These are phyloP conservation scores for Cervus canadensis DNA, from an alignment of 2,113 vertebrate genomes.

Conservation along the genomic window DNA sequence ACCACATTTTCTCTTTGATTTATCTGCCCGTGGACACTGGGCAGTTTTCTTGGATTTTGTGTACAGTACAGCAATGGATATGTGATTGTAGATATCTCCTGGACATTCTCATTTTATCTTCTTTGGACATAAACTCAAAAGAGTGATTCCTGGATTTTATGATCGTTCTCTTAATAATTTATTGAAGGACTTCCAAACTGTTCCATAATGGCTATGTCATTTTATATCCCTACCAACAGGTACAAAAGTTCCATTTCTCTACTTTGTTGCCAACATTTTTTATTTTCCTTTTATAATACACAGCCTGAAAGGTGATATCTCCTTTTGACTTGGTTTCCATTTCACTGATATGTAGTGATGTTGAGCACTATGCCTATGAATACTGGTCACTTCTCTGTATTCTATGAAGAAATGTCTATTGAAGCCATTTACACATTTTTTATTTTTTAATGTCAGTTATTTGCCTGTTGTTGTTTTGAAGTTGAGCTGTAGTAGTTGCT, in stretches of 20 bases:
- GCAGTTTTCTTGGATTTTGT: not conserved
- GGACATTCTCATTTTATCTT: not conserved
- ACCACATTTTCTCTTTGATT: not conserved
- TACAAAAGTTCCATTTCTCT: not conserved
- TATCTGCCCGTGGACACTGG: not conserved
- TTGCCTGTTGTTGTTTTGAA: not conserved
- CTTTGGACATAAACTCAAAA: not conserved
- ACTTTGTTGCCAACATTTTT: not conserved
- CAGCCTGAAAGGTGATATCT: not conserved
- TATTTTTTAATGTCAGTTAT: not conserved
- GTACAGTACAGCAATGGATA: not conserved
- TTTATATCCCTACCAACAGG: not conserved
- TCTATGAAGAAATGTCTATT: not conserved
- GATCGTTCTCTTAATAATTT: not conserved
- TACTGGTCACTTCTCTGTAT: not conserved
- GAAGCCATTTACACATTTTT: not conserved
- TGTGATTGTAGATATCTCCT: not conserved
- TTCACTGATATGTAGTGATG: not conserved
- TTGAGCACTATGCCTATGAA: accelerated
- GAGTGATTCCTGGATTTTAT: not conserved
- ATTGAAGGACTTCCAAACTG: not conserved
- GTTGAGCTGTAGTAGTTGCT: not conserved
- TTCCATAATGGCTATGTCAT: not conserved
- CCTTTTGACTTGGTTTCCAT: not conserved
- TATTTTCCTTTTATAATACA: not conserved